Evolutionary conservation across 2,797 vertebrate species (phyloP), one percentile per base, ranked within the genome.

Genomic region (Falco columbarius): DNA sequence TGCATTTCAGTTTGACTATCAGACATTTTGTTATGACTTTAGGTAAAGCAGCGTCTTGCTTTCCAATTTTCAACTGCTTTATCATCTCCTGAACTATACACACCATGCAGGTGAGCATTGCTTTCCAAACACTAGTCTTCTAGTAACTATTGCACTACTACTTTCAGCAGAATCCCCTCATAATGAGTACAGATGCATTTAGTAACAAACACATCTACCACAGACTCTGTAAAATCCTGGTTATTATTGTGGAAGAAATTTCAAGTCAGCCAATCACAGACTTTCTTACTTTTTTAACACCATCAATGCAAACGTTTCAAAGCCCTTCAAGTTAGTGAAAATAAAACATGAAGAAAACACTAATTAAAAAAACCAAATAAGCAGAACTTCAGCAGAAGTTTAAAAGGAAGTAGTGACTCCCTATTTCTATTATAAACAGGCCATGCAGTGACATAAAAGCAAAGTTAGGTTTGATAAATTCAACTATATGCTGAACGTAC

Each of bases 31-130:
- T 91, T 79, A 83, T 5, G 15, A 85, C 65, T 89, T 70, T 6
- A 76, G 73, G 89, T 56, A 77, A 92, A 94, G 46, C 52, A 90
- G 44, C 72, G 74, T 67, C 82, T 90, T 56, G 15, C 63, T 82
- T 73, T 74, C 77, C 65, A 30, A 7, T 49, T 83, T 86, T 65
- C 65, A 85, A 36, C 36, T 73, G 71, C 81, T 93, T 95, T 81
- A 94, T 36, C n/a, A 58, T 38, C 56, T 81, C 81, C 85, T 51
- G 36, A 82, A 81, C 66, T 67, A 26, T 17, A 34, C 42, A 58
- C 52, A 62, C 15, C 2, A 1, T 67, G 76, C 34, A 93, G 79
- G 62, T 21, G 36, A 89, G 62, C 49, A 7, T 0, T 68, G 81
- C 80, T 77, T 67, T 84, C 58, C 71, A 49, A 95, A 85, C 36